Base-by-base conservation (phyloP, 2,797 vertebrate genomes). In the Schizopygopsis pylzovi region DNA sequence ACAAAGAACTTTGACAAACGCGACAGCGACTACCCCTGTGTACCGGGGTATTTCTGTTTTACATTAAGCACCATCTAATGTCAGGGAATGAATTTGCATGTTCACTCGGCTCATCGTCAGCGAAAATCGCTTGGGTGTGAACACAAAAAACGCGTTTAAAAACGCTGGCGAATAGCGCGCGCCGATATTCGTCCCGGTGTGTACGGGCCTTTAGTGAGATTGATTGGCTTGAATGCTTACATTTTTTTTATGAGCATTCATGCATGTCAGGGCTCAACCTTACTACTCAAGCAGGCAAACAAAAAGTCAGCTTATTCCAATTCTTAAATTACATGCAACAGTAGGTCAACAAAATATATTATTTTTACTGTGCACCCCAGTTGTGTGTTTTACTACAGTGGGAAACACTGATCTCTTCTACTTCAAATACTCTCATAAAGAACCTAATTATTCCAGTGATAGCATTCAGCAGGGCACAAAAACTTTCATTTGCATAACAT, bases 361-460 rank as follows among this genome's bases (percentile, higher is more conserved):
- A 16, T n/a, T 22, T 75, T 16, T 28, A 63, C 1, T 65, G 25
- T 88, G 94, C 93, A 91, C 13, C 61, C 25, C 63, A 33, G 25
- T 1, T 28, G 13, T 47, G 71, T 6, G 18, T 47, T 47, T 15
- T 16, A 72, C 43, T 4, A 73, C 43, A 72, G 13, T 73, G 71
- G 7, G 13, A 47, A 47, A 47, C 43, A 16, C 12, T n/a, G 70
- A 59, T 52, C 37, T 22, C n/a, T 43, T 61, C 37, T 59, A 59
- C 41, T 28, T 43, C 41, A 63, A 65, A 47, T 33, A 65, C 54
- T 59, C 22, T 22, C 10, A 77, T 77, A 77, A 77, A 41, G 9
- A 7, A 79, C 15, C 28, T 33, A 76, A 54, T 25, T n/a, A 61
- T 25, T 79, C 37, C 54, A 61, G 52, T n/a, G 52, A 59, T 25